Percentiles rank a stretch among this genome's conserved stretches.
Evolutionary conservation across 1,140 invertebrate genomes (phyloP).

Genomic region (Pararge aegeria): DNA sequence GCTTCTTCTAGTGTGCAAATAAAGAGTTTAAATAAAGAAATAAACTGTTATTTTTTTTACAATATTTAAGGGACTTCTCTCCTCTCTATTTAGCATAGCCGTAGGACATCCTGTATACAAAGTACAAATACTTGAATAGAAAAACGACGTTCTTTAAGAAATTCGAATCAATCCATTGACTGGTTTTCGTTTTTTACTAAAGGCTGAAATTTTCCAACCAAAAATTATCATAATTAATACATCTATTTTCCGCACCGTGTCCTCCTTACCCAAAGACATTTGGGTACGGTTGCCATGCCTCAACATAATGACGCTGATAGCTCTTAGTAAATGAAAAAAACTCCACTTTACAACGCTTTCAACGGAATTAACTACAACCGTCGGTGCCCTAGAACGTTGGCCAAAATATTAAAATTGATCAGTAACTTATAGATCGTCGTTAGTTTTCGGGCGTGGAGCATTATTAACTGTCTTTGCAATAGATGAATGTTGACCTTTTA

Average conservation of each 20-base stretch:
- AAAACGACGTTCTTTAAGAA: too few species aligned
- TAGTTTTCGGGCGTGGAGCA: constrained; percentile 23
- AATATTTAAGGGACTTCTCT: too few species aligned
- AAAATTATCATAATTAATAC: too few species aligned
- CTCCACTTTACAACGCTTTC: constrained; percentile 61
- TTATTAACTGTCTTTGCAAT: constrained; percentile 1
- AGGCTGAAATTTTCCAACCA: too few species aligned
- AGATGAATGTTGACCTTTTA: neutral
- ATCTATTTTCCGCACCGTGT: constrained; percentile 7
- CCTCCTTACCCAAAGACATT: constrained; percentile 21
- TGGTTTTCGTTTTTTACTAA: too few species aligned
- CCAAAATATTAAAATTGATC: constrained; percentile 50
- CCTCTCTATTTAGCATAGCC: too few species aligned
- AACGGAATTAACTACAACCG: constrained; percentile 45
- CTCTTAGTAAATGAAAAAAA: constrained; percentile 70
- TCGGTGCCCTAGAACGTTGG: constrained; percentile 16
- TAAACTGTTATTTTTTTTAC: too few species aligned
- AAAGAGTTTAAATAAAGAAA: too few species aligned
- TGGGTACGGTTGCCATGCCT: constrained; percentile 35
- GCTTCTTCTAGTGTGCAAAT: too few species aligned
- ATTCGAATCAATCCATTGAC: too few species aligned
- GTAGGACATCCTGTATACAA: too few species aligned
- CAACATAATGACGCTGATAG: constrained; percentile 47
- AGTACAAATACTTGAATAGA: too few species aligned
- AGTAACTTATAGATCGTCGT: constrained; percentile 15